These are phyloP conservation scores for Strix uralensis DNA, from an alignment of 2,113 vertebrate genomes.

Conservation along the genomic window DNA sequence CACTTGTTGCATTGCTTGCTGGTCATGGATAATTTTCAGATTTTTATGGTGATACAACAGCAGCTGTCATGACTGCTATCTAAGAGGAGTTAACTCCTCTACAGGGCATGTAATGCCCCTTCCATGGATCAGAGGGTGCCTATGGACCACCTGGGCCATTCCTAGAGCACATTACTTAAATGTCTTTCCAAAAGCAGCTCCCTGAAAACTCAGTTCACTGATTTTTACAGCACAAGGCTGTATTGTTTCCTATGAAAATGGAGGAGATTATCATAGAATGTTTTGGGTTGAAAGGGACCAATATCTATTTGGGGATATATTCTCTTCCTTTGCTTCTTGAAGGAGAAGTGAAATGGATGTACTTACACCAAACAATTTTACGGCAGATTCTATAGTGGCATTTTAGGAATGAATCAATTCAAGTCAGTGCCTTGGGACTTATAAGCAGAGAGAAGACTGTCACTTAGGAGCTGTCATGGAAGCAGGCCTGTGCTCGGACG, in stretches of 20 bases:
- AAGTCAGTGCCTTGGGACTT: not conserved
- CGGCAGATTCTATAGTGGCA: not conserved
- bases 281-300: not conserved
- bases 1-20: not conserved
- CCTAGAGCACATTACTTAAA: not conserved
- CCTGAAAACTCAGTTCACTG: not conserved
- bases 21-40: not conserved
- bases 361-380: not conserved
- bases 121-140: not conserved
- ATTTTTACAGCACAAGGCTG: not conserved
- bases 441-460: not conserved
- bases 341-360: not conserved
- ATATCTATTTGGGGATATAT: not conserved
- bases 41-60: not conserved
- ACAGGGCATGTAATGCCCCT: not conserved
- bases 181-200: not conserved
- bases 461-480: not conserved
- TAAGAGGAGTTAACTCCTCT: not conserved
- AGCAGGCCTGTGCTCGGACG: not conserved
- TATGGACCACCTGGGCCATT: not conserved
- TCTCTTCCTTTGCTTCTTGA: not conserved
- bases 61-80: not conserved
- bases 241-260: not conserved
- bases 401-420: not conserved
- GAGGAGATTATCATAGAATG: not conserved